Evolutionary conservation across 2,113 vertebrate species (phyloP).

Genomic region (Syngnathoides biaculeatus): DNA sequence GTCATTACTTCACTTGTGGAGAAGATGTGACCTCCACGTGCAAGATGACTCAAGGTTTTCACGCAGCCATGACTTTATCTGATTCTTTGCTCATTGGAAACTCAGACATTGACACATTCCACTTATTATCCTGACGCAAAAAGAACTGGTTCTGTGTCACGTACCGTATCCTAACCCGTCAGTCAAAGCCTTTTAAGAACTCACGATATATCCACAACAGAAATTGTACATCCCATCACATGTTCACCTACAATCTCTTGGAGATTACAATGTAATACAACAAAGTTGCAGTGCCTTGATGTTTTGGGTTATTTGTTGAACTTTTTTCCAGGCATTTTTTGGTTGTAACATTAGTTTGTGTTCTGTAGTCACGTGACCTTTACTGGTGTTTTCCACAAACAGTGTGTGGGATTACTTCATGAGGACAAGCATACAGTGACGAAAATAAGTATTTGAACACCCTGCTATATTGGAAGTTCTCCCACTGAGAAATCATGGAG

Average conservation of each 20-base stretch:
- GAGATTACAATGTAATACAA: neutral
- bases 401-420: neutral
- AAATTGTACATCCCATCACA: no score
- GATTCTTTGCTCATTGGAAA: neutral
- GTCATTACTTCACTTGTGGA: slow-evolving; percentile 25
- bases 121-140: neutral
- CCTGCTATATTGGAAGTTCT: no score
- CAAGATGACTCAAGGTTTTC: neutral
- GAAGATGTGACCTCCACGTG: neutral
- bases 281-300: no score
- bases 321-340: slow-evolving; percentile 14
- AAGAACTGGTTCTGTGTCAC: neutral
- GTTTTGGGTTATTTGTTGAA: no score
- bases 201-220: no score
- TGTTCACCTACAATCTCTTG: no score
- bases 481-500: no score
- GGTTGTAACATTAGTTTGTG: slow-evolving; percentile 2
- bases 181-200: no score
- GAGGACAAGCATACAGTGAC: neutral
- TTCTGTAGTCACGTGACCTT: neutral
- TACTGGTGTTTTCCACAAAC: slow-evolving; percentile 5
- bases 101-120: neutral
- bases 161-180: no score
- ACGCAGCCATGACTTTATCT: neutral
- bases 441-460: no score